Base-by-base conservation (phyloP, 1,140 invertebrate genomes). In the Thalassaphorura encarpata region DNA sequence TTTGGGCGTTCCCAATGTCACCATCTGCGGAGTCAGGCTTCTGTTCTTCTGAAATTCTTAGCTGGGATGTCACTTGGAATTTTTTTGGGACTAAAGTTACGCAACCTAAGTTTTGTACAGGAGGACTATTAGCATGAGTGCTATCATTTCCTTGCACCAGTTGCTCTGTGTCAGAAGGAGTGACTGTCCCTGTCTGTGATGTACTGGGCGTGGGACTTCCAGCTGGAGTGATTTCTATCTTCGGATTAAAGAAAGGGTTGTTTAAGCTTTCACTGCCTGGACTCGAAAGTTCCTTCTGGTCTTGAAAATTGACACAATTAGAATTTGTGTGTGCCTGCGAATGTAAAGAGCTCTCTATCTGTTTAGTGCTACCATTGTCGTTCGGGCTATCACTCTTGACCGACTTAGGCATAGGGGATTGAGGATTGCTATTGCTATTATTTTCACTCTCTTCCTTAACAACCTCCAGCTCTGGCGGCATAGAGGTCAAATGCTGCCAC, bases 201-300 rank as follows among this genome's bases (percentile, higher is more conserved):
- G 18, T 11, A 27, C 11, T 43, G 15, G 52, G 47, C 1, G 47
- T 16, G 24, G 58, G 46, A 52, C 51, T 49, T 43, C 51, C 52
- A 16, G 58, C 62, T 2, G 62, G 62, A 13, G 62, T 64, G 31
- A 64, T 64, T 52, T 64, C 58, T 42, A 64, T 64, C 13, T 48
- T 28, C 2, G 62, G 62, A 4, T 39, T 54, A 24, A 27, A 40
- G 21, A 21, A 18, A 16, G 46, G 47, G 36, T 40, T 49, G 39
- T 16, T 26, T 18, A 36, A 45, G 16, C 28, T 23, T 36, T 26
- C 29, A 3, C 16, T 8, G 18, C 3, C 13, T 36, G 11, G 23
- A 23, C 48, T 0, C 41, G 31, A 19, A 42, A 27, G 18, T 18
- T 16, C 23, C 29, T 40, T n/a, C n/a, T n/a, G n/a, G n/a, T n/a